These are phyloP conservation scores for Azorinus chamasolen DNA, from an alignment of 2,888 invertebrate species.

Conservation along the genomic window DNA sequence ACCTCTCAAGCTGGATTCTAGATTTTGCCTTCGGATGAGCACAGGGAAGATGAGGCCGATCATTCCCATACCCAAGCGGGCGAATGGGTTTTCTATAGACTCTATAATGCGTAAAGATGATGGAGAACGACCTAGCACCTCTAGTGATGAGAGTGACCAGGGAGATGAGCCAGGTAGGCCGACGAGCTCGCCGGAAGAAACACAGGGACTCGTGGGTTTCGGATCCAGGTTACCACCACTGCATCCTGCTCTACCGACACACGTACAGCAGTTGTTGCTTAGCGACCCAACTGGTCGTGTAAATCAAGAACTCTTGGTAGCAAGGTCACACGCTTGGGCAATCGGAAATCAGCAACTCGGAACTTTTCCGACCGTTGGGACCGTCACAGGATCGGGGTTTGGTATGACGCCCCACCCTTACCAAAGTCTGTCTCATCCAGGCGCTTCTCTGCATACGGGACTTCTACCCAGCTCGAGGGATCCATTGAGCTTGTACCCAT, in stretches of 20 bases:
- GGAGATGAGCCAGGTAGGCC: conserved; percentile 11
- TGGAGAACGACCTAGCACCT: conserved; percentile 15
- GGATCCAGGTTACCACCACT: conserved; percentile 50
- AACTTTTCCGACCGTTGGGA: conserved; percentile 25
- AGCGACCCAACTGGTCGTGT: conserved; percentile 21
- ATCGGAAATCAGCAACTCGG: conserved; percentile 37
- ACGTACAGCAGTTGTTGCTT: conserved; percentile 55
- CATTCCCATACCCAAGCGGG: conserved; percentile 47
- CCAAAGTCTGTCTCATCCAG: conserved; percentile 18
- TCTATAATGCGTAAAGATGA: conserved; percentile 53
- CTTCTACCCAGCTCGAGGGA: conserved; percentile 35
- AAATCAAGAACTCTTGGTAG: conserved; percentile 29
- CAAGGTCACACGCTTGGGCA: conserved; percentile 51
- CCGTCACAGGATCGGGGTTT: conserved; percentile 15
- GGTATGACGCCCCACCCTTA: conserved; percentile 10
- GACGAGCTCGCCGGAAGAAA: conserved; percentile 22
- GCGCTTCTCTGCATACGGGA: conserved; percentile 36
- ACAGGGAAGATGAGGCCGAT: conserved; percentile 42
- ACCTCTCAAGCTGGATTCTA: too few species aligned
- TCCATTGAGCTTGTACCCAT: conserved; percentile 55
- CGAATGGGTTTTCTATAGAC: conserved; percentile 59
- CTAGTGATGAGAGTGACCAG: conserved; percentile 55
- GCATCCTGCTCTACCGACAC: conserved; percentile 51
- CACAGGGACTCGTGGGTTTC: conserved; percentile 10
- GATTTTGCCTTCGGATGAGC: neutral